phyloP scores from a whole-genome alignment of 2,888 invertebrate species.

The Parnassius mnemosyne region DNA sequence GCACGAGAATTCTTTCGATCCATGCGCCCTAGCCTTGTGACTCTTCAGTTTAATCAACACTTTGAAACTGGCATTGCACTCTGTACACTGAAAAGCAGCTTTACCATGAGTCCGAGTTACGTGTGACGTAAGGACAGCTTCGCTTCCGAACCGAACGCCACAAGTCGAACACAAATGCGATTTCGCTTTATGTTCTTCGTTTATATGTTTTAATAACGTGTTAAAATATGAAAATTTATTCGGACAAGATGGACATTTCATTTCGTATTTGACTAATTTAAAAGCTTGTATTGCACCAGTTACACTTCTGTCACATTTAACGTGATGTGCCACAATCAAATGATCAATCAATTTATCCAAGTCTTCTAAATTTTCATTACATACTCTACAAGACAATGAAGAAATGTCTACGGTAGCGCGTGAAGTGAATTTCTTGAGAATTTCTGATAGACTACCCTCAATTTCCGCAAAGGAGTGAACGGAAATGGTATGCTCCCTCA shows the following conservation, averaged over 20 bases:
- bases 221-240: constrained; percentile 40
- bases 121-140: constrained; percentile 38
- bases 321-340: constrained; percentile 36
- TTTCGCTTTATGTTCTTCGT: constrained; percentile 38
- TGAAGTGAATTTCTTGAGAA: constrained; percentile 34
- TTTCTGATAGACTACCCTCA: background rate
- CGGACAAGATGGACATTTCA: constrained; percentile 38
- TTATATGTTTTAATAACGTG: constrained; percentile 42
- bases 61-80: constrained; percentile 42
- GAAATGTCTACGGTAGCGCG: constrained; percentile 41
- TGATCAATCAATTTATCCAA: constrained; percentile 38
- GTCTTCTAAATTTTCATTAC: constrained; percentile 33
- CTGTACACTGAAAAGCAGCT: constrained; percentile 36
- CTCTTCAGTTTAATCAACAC: constrained; percentile 36
- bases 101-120: constrained; percentile 34
- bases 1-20: constrained; percentile 41
- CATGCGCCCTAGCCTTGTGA: constrained; percentile 43
- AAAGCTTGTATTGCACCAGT: constrained; percentile 37
- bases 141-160: constrained; percentile 38
- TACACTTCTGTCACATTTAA: constrained; percentile 36
- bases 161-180: constrained; percentile 42
- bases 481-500: constrained; percentile 37
- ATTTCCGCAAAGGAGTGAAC: constrained; percentile 36
- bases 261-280: constrained; percentile 38
- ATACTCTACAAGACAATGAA: constrained; percentile 40